phyloP scores from a whole-genome alignment of 2,113 vertebrate species.

The Oncorhynchus mykiss region DNA sequence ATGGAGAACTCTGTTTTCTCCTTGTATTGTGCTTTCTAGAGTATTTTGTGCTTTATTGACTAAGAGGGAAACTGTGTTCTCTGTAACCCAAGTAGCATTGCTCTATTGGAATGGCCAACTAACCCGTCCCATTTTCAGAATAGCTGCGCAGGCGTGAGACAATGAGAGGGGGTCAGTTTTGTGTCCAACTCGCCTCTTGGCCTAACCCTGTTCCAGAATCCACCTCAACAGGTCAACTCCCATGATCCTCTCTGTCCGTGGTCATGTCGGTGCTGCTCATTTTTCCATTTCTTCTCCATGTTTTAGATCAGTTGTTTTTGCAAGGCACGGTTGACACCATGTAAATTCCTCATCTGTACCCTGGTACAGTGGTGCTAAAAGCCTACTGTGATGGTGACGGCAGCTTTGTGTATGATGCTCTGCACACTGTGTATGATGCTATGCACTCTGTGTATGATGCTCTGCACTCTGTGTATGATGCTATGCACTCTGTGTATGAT shows the following conservation, averaged over 20 bases:
- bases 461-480: too few relatives aligned
- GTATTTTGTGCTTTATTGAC: constrained; percentile 4
- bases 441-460: not conserved
- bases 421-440: not conserved
- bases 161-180: not conserved
- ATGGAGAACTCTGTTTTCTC: constrained; percentile 11
- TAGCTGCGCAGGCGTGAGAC: constrained; percentile 7
- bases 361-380: not conserved
- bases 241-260: constrained; percentile 25
- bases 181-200: not conserved
- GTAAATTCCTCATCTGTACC: constrained; percentile 11
- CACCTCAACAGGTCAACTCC: constrained; percentile 1
- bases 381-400: not conserved
- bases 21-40: constrained; percentile 21
- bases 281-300: constrained; percentile 22
- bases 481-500: too few relatives aligned
- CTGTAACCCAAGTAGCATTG: too few relatives aligned
- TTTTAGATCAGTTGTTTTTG: constrained; percentile 37
- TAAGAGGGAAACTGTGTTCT: not conserved
- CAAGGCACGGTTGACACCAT: constrained; percentile 40
- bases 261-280: constrained; percentile 19
- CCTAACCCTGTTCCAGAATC: constrained; percentile 10
- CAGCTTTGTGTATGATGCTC: not conserved
- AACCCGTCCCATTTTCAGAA: constrained; percentile 7
- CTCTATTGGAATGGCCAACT: too few relatives aligned